Evolutionary conservation across 2,113 vertebrate genomes (phyloP).

Genomic region (Copsychus sechellarum): DNA sequence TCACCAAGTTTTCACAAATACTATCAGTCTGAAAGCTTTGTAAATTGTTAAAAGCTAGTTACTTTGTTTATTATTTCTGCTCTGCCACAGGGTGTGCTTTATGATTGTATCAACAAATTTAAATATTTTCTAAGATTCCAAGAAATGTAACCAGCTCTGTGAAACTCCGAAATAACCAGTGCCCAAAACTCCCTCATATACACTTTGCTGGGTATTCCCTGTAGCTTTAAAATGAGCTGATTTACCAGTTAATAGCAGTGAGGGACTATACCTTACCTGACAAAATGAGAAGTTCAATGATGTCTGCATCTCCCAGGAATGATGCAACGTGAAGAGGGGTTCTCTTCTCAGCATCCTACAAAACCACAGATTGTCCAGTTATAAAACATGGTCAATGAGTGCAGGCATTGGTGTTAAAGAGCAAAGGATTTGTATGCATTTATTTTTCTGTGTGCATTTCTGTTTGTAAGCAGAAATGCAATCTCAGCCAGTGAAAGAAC

Average conservation of each 20-base stretch:
- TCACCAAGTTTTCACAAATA: not conserved
- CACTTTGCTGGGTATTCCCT: not conserved
- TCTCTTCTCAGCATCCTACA: slow-evolving; percentile 92
- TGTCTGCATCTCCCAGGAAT: slow-evolving; percentile 94
- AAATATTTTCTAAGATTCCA: not conserved
- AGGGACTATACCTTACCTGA: slow-evolving; percentile 79
- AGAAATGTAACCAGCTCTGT: not conserved
- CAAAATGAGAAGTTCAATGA: slow-evolving; percentile 94
- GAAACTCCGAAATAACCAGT: not conserved
- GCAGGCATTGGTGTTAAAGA: not conserved
- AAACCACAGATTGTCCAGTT: not conserved
- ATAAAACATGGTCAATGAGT: not conserved
- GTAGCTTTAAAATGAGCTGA: not conserved
- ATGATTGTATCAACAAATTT: not conserved
- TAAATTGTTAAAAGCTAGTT: not conserved
- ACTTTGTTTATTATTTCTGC: not conserved
- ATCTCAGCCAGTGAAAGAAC: not conserved
- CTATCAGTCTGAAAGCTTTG: not conserved
- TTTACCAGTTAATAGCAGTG: not conserved
- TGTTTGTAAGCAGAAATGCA: not conserved
- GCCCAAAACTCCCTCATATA: not conserved
- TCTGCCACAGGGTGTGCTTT: not conserved
- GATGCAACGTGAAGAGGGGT: slow-evolving; percentile 93
- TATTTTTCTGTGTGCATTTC: not conserved
- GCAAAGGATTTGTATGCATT: not conserved